A percentile compares a stretch with the other conserved stretches of the same genome.
These are phyloP conservation scores for Mola mola DNA, from an alignment of 2,113 vertebrate species.

Conservation along the genomic window DNA sequence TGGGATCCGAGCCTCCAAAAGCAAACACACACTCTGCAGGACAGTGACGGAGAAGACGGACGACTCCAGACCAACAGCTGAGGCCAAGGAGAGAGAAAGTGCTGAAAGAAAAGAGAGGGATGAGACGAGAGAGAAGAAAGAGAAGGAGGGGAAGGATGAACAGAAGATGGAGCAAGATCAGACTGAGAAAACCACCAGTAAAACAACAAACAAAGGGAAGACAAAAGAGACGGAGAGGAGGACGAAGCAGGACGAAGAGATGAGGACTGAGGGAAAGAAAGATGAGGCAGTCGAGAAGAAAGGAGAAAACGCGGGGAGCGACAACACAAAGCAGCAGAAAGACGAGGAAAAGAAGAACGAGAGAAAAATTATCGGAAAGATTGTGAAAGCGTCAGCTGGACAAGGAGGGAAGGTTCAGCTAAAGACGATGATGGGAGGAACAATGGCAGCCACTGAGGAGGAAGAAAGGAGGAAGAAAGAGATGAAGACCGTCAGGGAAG, in stretches of 20 bases:
- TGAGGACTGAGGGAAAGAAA: not conserved
- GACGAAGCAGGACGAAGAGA: not conserved
- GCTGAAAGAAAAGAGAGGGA: not conserved
- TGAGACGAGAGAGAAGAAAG: not conserved
- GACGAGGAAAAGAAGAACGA: constrained; percentile 29
- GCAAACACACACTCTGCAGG: not conserved
- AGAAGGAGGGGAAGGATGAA: not conserved
- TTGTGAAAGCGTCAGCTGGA: constrained; percentile 50
- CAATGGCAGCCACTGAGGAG: not conserved
- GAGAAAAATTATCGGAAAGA: constrained; percentile 72
- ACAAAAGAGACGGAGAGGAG: not conserved
- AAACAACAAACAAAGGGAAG: not conserved
- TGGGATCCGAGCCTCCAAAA: not conserved
- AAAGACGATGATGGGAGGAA: constrained; percentile 68
- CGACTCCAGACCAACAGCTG: not conserved
- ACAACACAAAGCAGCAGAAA: constrained; percentile 7
- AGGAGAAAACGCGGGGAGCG: constrained; percentile 4
- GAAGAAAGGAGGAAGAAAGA: not conserved
- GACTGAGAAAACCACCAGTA: not conserved
- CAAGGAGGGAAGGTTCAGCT: constrained; percentile 56
- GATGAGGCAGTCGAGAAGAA: constrained; percentile 1
- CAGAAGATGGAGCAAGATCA: not conserved
- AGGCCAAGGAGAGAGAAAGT: not conserved
- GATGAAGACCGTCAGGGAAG: not conserved
- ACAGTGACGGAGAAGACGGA: not conserved